Percentiles rank a stretch among this genome's conserved stretches.
Conservation (phyloP, 2,888 invertebrate genomes). For the Aradus depressus region DNA sequence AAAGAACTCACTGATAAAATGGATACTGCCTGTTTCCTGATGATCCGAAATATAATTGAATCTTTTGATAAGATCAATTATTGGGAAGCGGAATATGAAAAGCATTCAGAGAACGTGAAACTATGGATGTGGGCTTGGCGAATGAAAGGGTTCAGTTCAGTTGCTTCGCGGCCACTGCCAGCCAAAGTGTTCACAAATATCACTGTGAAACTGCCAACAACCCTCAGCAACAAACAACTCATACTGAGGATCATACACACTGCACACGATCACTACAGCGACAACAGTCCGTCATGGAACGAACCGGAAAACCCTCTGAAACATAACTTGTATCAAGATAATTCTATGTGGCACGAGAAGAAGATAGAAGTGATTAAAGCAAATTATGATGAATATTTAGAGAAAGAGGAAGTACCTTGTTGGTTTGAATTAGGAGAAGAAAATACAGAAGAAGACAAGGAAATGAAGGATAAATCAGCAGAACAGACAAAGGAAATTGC, state of each 20-base stretch:
- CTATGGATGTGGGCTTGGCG: conserved; percentile 24
- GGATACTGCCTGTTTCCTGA: conserved; percentile 41
- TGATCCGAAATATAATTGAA: conserved; percentile 37
- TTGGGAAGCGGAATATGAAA: conserved; percentile 23
- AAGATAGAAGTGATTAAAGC: conserved; percentile 11
- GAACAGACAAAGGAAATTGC: not conserved
- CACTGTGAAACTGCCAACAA: conserved; percentile 43
- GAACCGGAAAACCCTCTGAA: conserved; percentile 36
- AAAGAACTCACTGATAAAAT: conserved; percentile 39
- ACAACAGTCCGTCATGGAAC: conserved; percentile 36
- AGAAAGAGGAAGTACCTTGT: conserved; percentile 8
- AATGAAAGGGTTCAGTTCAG: conserved; percentile 18
- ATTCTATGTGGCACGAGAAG: conserved; percentile 19
- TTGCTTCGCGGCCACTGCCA: conserved; percentile 40
- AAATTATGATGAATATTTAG: not conserved
- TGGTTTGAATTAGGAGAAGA: conserved; percentile 10
- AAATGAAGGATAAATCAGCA: conserved; percentile 22
- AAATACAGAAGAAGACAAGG: conserved; percentile 17
- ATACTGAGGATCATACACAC: conserved; percentile 47
- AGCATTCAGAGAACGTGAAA: conserved; percentile 19
- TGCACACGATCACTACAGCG: conserved; percentile 50
- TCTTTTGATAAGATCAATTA: conserved; percentile 19
- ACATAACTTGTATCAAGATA: conserved; percentile 23
- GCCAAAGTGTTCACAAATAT: conserved; percentile 45
- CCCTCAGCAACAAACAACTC: conserved; percentile 44